phyloP scores from a whole-genome alignment of 92 coral and sea anemone genomes.

The Plumapathes pennacea region DNA sequence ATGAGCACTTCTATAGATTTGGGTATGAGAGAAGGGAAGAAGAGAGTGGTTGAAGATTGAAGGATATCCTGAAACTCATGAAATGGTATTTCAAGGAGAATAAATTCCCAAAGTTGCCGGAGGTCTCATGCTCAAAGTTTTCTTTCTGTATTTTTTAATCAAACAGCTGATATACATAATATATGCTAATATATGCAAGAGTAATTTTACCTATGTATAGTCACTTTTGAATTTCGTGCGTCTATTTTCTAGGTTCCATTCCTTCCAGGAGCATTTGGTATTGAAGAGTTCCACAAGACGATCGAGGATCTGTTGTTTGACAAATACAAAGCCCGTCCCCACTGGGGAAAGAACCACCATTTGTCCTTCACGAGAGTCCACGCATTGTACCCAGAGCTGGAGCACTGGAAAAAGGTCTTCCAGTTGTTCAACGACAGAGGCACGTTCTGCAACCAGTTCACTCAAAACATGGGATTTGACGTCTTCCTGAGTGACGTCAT shows the following conservation, averaged over 20 bases:
- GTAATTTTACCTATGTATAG: too few species aligned
- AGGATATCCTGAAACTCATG: too few species aligned
- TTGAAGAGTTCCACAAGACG: conserved; percentile 51
- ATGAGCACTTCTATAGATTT: too few species aligned
- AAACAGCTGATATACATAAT: too few species aligned
- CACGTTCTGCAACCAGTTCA: conserved; percentile 63
- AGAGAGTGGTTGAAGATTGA: too few species aligned
- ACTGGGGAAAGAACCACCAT: conserved; percentile 66
- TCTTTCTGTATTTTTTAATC: too few species aligned
- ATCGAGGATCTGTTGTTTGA: conserved; percentile 45
- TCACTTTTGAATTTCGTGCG: background rate
- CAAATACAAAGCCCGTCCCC: conserved; percentile 66
- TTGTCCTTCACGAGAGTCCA: conserved; percentile 26
- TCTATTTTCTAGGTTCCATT: conserved; percentile 37
- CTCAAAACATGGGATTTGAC: conserved; percentile 47
- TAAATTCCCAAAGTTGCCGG: too few species aligned
- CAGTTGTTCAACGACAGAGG: conserved; percentile 53
- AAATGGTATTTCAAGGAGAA: too few species aligned
- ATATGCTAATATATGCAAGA: too few species aligned
- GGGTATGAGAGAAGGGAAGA: too few species aligned
- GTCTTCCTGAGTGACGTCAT: conserved; percentile 9
- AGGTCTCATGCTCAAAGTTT: too few species aligned
- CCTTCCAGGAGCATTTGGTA: conserved; percentile 55
- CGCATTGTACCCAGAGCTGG: conserved; percentile 60
- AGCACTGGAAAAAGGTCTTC: conserved; percentile 57